phyloP scores from a whole-genome alignment of 2,113 vertebrate genomes.

The Elephantulus edwardii region DNA sequence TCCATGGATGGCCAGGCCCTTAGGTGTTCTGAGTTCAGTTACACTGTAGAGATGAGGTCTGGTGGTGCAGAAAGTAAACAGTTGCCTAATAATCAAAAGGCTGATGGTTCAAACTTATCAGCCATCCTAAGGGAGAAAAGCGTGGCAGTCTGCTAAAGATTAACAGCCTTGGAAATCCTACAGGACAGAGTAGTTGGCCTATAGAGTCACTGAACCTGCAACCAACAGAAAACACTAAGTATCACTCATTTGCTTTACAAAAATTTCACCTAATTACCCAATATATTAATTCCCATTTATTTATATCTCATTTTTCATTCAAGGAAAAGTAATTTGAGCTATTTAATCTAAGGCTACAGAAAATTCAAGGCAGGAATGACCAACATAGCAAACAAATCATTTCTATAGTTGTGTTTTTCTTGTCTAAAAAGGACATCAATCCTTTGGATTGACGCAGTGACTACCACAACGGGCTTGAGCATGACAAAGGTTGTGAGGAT shows the following conservation, averaged over 20 bases:
- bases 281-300: not conserved
- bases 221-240: no score
- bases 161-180: not conserved
- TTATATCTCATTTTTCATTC: not conserved
- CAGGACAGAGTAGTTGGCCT: not conserved
- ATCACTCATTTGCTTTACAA: not conserved
- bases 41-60: not conserved
- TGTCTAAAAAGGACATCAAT: no score
- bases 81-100: not conserved
- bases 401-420: not conserved
- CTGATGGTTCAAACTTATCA: not conserved
- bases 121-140: not conserved
- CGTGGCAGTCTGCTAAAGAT: not conserved
- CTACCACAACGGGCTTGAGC: no score
- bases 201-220: not conserved
- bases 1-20: not conserved
- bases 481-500: no score
- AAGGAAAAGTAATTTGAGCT: slow-evolving; percentile 16
- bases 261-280: slow-evolving; percentile 8
- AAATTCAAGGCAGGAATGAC: slow-evolving; percentile 19
- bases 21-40: not conserved
- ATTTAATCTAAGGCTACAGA: not conserved
- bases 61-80: not conserved
- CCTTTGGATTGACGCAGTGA: no score
- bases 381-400: slow-evolving; percentile 33